Evolutionary conservation across 2,797 vertebrate genomes (phyloP).

Genomic region (Sebastes diploproa): DNA sequence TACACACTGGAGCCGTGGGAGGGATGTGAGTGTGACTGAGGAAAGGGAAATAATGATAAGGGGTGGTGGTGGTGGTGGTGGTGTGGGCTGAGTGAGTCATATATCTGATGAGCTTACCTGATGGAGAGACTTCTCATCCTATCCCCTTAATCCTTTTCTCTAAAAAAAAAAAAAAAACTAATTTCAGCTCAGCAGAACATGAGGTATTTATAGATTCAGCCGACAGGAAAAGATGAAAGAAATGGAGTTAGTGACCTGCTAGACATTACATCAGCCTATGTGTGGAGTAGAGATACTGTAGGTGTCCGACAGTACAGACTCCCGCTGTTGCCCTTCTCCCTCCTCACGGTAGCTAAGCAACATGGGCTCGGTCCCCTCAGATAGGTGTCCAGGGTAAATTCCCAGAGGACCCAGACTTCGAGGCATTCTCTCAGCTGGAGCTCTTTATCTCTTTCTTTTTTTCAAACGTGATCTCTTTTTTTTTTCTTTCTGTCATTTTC

Average conservation of each 20-base stretch:
- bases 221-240: constrained; percentile 9
- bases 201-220: constrained; percentile 17
- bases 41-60: background rate
- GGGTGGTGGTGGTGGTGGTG: too few relatives aligned
- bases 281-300: background rate
- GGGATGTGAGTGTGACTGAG: background rate
- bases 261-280: background rate
- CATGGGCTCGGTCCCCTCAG: constrained; percentile 34
- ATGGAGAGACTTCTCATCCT: constrained; percentile 10
- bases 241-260: background rate
- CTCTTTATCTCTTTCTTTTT: background rate
- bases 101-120: constrained; percentile 21
- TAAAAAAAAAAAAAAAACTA: background rate
- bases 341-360: constrained; percentile 69
- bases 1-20: constrained; percentile 7
- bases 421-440: constrained; percentile 39
- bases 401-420: constrained; percentile 24
- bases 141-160: background rate
- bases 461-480: background rate
- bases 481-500: background rate
- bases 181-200: background rate
- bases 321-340: constrained; percentile 58
- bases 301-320: constrained; percentile 13
- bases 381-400: constrained; percentile 50
- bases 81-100: background rate